A percentile compares a stretch with the other conserved stretches of the same genome.
Evolutionary conservation across 2,888 invertebrate species (phyloP).

Genomic region (Scaptomyza tumidula): DNA sequence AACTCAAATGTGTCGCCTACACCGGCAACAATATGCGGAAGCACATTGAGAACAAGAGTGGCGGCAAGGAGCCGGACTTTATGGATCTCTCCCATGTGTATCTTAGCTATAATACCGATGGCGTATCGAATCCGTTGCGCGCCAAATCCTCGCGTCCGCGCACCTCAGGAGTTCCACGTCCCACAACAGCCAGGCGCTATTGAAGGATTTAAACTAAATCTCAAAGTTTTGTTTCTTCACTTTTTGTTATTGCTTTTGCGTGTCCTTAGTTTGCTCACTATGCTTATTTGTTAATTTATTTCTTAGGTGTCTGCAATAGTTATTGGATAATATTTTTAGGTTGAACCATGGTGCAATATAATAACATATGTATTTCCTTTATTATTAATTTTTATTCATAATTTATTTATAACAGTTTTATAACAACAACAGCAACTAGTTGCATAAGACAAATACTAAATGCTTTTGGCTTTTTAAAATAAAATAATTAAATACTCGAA

Average conservation of each 20-base stretch:
- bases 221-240: constrained; percentile 58
- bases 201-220: constrained; percentile 59
- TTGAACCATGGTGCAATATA: constrained; percentile 73
- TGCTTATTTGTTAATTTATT: constrained; percentile 66
- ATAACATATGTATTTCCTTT: constrained; percentile 25
- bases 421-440: constrained; percentile 29
- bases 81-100: constrained; percentile 89
- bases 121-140: constrained; percentile 86
- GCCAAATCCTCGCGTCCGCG: constrained; percentile 86
- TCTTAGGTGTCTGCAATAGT: constrained; percentile 40
- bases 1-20: constrained; percentile 98
- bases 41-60: constrained; percentile 85
- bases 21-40: constrained; percentile 99
- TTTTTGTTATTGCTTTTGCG: constrained; percentile 58
- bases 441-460: constrained; percentile 30
- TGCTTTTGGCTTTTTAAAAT: constrained; percentile 73
- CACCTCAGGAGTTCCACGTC: constrained; percentile 86
- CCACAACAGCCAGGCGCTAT: constrained; percentile 85
- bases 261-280: constrained; percentile 61
- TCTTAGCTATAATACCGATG: constrained; percentile 87
- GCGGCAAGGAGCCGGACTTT: constrained; percentile 85
- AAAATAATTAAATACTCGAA: constrained; percentile 43
- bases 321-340: constrained; percentile 46
- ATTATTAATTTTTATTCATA: constrained; percentile 46
- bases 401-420: constrained; percentile 51